Evolutionary conservation across 2,797 vertebrate genomes (phyloP), one percentile per base, ranked within the genome.

Genomic region (Tragopan temminckii): DNA sequence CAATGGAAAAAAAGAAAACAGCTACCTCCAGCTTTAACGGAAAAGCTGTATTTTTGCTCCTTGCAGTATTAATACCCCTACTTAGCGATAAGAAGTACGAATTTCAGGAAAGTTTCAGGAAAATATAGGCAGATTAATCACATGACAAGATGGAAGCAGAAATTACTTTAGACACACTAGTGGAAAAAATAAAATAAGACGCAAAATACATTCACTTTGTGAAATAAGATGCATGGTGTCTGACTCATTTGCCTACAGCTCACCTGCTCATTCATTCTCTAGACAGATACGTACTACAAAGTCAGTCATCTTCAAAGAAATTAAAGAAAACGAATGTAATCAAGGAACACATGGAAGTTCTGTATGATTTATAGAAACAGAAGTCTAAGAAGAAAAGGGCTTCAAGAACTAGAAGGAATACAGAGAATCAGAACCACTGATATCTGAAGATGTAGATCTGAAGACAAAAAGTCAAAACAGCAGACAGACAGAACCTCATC

Each of bases 191-290:
- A 23, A 85, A 85, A 40, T 3, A 68, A 66, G 42, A 58, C 83
- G 53, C 11, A 86, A 58, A 27, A 66, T 6, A n/a, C 2, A 1
- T 19, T 67, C 29, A 42, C 13, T 33, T 59, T 33, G 33, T 24
- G 21, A 59, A 85, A 46, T 1, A 62, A 35, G 43, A n/a, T 20
- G 29, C 2, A 59, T 16, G 18, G 52, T 24, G 75, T 59, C 8
- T 50, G 24, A 35, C 10, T 24, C 63, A 20, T 16, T 11, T 2
- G 17, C 36, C 36, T 48, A 11, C 3, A 4, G 4, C 2, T 4
- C 85, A 78, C 25, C 62, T 50, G 63, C 38, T 33, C 0, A 0
- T 55, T 61, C 67, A 25, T 29, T 78, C n/a, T 36, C 63, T 10
- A 52, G 58, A 25, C 17, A 68, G 53, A 36, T 7, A 38, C 0